phyloP scores from a whole-genome alignment of 2,888 invertebrate genomes.

The Caenorhabditis imperialis region DNA sequence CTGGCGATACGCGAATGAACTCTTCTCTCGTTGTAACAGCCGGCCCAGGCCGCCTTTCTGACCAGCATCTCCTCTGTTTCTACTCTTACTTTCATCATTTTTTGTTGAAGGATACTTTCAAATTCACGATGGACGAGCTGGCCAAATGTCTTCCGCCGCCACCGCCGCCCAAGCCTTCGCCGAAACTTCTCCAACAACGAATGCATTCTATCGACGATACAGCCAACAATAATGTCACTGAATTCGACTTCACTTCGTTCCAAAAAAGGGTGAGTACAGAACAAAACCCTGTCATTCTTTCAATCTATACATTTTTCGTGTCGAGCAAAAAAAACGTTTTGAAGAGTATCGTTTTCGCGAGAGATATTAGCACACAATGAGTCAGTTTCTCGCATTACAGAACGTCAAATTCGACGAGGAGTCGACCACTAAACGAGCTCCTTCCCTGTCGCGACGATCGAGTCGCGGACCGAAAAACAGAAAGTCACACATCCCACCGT shows the following conservation, averaged over 20 bases:
- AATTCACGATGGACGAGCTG: constrained; percentile 67
- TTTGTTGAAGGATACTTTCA: constrained; percentile 60
- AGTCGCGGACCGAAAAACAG: constrained; percentile 60
- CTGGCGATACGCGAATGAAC: constrained; percentile 56
- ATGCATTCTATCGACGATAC: constrained; percentile 55
- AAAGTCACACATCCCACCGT: constrained; percentile 58
- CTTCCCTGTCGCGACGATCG: constrained; percentile 54
- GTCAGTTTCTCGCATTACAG: constrained; percentile 42
- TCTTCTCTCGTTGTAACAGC: constrained; percentile 50
- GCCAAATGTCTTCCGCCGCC: constrained; percentile 65
- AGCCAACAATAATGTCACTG: constrained; percentile 48
- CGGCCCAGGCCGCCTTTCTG: constrained; percentile 33
- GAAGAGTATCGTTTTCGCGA: not conserved
- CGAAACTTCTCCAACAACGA: constrained; percentile 44
- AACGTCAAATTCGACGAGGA: constrained; percentile 68
- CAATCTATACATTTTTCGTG: too few species aligned
- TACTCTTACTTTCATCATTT: constrained; percentile 42
- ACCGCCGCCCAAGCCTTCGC: constrained; percentile 51
- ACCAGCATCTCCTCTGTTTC: constrained; percentile 25
- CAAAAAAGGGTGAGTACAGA: constrained; percentile 47
- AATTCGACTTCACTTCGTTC: constrained; percentile 51
- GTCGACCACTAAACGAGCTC: constrained; percentile 57
- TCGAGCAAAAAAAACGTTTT: not conserved
- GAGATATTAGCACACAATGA: constrained; percentile 9
- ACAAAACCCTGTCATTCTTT: not conserved